Evolutionary conservation across 2,797 vertebrate species (phyloP), one percentile per base, ranked within the genome.

Genomic region (Gymnocypris eckloni): DNA sequence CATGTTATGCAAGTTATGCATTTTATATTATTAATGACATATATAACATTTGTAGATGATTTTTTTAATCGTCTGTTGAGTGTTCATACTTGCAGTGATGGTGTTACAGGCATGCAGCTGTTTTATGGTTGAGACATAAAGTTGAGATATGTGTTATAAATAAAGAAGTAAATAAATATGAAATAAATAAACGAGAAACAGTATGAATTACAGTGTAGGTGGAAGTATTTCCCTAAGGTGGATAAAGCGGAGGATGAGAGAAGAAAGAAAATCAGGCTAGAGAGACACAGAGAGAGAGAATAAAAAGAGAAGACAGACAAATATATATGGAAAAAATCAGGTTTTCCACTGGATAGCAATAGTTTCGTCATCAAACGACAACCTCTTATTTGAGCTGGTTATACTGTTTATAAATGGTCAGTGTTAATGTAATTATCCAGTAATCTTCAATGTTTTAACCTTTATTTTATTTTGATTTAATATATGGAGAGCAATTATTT

Each of bases 301-400:
- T 7, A 12, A 48, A 69, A 15, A 50, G 37, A 37, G 6, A 70
- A 86, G 61, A 59, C 43, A 48, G 28, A 78, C 39, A 13, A 41
- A 82, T 82, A 86, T 52, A 78, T 86, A 48, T 39, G 52, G 22
- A 25, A 61, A 78, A 86, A 87, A 87, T 81, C 75, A 82, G 86
- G 84, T 70, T 84, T 81, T 81, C 52, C 82, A 81, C 69, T 76
- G 78, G 33, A 87, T 87, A 78, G 48, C 52, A 81, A 84, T 64
- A 84, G 56, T 50, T 10, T 66, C 71, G 59, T 71, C 37, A 83
- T 83, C 75, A 83, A 79, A 83, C 56, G 66, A 79, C 41, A 25
- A 59, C 64, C 22, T 73, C 56, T 45, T 16, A 52, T 86, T 72
- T 66, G 15, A 52, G 41, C 20, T 70, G 56, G 52, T 56, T 54